Conservation (phyloP, 1,140 invertebrate species). For the Euborellia annulipes region DNA sequence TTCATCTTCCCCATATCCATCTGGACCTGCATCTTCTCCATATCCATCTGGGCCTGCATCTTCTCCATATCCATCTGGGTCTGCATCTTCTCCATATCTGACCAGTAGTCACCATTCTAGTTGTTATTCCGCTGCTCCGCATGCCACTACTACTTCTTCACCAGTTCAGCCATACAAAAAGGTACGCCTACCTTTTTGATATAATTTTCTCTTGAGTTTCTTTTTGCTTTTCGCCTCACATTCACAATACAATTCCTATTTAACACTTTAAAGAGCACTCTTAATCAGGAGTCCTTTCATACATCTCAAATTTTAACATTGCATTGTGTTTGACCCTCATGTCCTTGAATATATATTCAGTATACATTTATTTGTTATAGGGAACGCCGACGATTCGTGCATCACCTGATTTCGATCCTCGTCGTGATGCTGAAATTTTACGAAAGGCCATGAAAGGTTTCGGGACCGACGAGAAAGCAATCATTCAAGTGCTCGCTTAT, state of each 20-base stretch:
- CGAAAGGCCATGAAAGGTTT: slow-evolving; percentile 77
- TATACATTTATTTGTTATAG: too few relatives aligned
- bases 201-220: slow-evolving; percentile 23
- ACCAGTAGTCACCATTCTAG: too few relatives aligned
- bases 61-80: slow-evolving; percentile 20
- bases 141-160: slow-evolving; percentile 7
- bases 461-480: slow-evolving; percentile 68
- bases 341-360: too few relatives aligned
- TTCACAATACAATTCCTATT: too few relatives aligned
- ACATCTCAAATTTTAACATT: too few relatives aligned
- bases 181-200: slow-evolving; percentile 10
- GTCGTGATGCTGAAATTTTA: slow-evolving; percentile 58
- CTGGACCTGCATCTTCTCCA: slow-evolving; percentile 9
- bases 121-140: background rate
- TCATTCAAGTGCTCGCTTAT: slow-evolving; percentile 61
- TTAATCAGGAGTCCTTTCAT: too few relatives aligned
- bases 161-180: slow-evolving; percentile 1
- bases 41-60: slow-evolving; percentile 13
- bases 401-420: slow-evolving; percentile 42
- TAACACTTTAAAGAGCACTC: too few relatives aligned
- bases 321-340: too few relatives aligned
- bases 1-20: background rate
- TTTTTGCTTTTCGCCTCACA: too few relatives aligned
- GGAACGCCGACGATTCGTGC: slow-evolving; percentile 45
- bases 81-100: background rate